Conservation (phyloP, 2,888 invertebrate genomes). For the Dolichopus griseipennis region DNA sequence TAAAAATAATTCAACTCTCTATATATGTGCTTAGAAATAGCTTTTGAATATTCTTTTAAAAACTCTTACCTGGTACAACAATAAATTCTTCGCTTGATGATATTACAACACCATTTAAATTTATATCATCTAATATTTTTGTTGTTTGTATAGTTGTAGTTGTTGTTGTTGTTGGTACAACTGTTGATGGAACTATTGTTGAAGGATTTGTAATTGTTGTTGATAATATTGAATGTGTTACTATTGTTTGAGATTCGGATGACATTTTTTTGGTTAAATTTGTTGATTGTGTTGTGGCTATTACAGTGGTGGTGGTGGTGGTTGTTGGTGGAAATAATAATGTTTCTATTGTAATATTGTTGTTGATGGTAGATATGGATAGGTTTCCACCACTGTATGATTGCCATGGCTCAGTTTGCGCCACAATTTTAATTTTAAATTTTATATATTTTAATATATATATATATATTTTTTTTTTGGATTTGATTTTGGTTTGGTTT, state of each 20-base stretch:
- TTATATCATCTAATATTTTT: conserved; percentile 7
- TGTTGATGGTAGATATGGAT: background rate
- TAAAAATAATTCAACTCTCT: no score
- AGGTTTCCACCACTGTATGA: conserved; percentile 4
- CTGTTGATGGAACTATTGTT: background rate
- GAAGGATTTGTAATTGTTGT: background rate
- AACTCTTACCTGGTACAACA: conserved; percentile 9
- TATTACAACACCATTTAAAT: conserved; percentile 2
- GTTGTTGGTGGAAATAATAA: no score
- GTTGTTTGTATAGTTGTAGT: background rate
- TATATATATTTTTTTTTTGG: no score
- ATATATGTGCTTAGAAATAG: no score
- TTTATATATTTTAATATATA: background rate
- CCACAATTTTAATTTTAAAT: conserved; percentile 4
- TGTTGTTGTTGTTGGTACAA: background rate
- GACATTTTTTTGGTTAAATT: background rate
- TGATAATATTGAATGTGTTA: background rate
- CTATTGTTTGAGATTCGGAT: background rate
- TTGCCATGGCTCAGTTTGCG: conserved; percentile 8
- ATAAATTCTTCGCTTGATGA: conserved; percentile 6
- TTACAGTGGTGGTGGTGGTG: background rate
- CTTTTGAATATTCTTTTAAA: background rate
- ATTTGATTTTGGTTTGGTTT: no score
- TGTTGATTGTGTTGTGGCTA: background rate
- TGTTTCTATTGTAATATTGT: background rate